These are phyloP conservation scores for Euura lappo DNA, from an alignment of 1,140 invertebrate genomes.

Conservation along the genomic window DNA sequence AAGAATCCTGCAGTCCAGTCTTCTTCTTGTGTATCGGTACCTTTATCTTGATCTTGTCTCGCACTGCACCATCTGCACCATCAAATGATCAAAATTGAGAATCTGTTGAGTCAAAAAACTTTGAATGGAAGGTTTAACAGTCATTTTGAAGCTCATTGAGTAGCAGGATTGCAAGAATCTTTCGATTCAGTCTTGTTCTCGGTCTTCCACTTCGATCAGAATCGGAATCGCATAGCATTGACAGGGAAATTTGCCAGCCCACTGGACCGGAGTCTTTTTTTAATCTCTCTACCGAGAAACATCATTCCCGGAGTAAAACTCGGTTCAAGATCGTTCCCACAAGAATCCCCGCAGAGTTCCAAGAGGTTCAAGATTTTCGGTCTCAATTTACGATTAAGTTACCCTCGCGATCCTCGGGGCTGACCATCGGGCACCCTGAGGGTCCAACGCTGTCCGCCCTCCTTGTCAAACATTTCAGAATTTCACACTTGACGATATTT, in stretches of 20 bases:
- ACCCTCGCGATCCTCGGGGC: background rate
- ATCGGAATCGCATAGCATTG: background rate
- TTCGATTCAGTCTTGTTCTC: no score
- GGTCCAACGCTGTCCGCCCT: slow-evolving; percentile 34
- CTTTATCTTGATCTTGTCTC: no score
- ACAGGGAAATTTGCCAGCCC: background rate
- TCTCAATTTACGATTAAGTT: slow-evolving; percentile 24
- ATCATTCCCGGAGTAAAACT: background rate
- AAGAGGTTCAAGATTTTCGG: slow-evolving; percentile 28
- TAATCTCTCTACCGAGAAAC: slow-evolving; percentile 17
- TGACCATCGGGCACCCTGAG: slow-evolving; percentile 22
- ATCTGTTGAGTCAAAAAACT: no score
- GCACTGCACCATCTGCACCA: no score
- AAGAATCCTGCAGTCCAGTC: no score
- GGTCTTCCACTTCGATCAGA: no score
- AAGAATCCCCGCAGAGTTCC: slow-evolving; percentile 33
- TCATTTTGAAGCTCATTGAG: no score
- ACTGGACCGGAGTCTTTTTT: background rate
- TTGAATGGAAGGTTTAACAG: no score
- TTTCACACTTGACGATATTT: slow-evolving; percentile 31
- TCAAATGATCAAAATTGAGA: no score
- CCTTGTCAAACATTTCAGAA: slow-evolving; percentile 43
- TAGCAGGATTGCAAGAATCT: no score
- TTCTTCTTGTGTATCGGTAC: no score
- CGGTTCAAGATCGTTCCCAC: slow-evolving; percentile 23